Evolutionary conservation across 2,888 invertebrate genomes (phyloP).

Genomic region (Sinotaia quadrata): DNA sequence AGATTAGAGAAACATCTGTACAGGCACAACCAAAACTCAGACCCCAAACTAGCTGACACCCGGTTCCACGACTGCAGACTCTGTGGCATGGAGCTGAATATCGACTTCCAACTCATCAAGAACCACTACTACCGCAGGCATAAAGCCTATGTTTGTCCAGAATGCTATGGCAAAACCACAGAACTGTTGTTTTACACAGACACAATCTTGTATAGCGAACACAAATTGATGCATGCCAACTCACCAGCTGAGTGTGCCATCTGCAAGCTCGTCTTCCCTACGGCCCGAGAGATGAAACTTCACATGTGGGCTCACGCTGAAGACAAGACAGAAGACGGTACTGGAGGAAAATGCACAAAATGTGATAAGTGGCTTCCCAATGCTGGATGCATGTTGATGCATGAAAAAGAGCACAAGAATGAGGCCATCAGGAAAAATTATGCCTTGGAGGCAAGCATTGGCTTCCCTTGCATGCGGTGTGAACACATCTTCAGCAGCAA

Average conservation of each 20-base stretch:
- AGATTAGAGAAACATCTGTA: conserved; percentile 24
- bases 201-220: conserved; percentile 19
- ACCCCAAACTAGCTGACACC: conserved; percentile 6
- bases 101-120: conserved; percentile 27
- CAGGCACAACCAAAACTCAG: conserved; percentile 10
- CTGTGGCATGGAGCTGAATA: conserved; percentile 24
- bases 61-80: conserved; percentile 24
- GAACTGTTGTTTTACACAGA: conserved; percentile 24
- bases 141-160: conserved; percentile 24
- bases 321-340: conserved; percentile 23
- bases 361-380: conserved; percentile 28
- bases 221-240: conserved; percentile 27
- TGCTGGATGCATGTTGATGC: conserved; percentile 27
- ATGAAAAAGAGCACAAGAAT: conserved; percentile 29
- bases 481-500: conserved; percentile 29
- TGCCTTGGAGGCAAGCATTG: conserved; percentile 25
- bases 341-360: conserved; percentile 23
- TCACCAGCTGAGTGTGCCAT: conserved; percentile 23
- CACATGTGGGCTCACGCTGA: conserved; percentile 27
- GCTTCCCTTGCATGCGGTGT: conserved; percentile 26
- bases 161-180: conserved; percentile 21
- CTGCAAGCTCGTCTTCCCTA: conserved; percentile 19
- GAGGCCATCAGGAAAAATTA: conserved; percentile 29
- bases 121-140: conserved; percentile 26
- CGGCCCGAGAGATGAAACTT: conserved; percentile 21